Base-by-base conservation (phyloP, 2,113 vertebrate species). In the Brevimyrus niger region DNA sequence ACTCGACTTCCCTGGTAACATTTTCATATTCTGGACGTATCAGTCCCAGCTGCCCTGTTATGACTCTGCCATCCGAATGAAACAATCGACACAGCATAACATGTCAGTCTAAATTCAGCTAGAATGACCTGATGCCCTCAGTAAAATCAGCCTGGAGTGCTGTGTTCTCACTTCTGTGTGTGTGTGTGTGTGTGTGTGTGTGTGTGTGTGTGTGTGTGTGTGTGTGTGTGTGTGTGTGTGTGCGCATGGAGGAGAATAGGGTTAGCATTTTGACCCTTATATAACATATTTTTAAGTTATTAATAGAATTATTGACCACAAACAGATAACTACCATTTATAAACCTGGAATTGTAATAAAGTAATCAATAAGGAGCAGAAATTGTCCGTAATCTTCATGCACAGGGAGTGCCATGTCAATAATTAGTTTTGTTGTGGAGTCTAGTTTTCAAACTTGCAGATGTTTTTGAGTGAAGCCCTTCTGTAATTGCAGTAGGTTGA, bases 21-120 rank as follows among this genome's bases (percentile, higher is more conserved):
- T 31, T 53, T 48, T 80, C 65, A 82, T 6, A 76, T 23, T 51
- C 47, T 19, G 47, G 31, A 2, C 5, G 15, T 61, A 5, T 82
- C 35, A 23, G 69, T 55, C 48, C 35, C 46, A 47, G 23, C 73
- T 35, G 11, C 31, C 21, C 48, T 42, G 27, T n/a, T n/a, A 76
- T 47, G 47, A 31, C 44, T 48, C 17, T 15, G 44, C 19, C n/a
- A 23, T 47, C 55, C 27, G 61, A 15, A n/a, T 50, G 65, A 73
- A 48, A 35, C 46, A 35, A 47, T 48, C 47, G 46, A 76, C 80
- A 80, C 3, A 76, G 46, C 6, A 48, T 10, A n/a, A 27, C 73
- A 82, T 53, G 47, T 89, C 88, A 38, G 8, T 47, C 48, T 89
- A 35, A 51, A 55, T 82, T 88, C 87, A 88, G 61, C 38, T 27